These are phyloP conservation scores for Leucophenga varia DNA, from an alignment of 1,140 invertebrate species.

Conservation along the genomic window DNA sequence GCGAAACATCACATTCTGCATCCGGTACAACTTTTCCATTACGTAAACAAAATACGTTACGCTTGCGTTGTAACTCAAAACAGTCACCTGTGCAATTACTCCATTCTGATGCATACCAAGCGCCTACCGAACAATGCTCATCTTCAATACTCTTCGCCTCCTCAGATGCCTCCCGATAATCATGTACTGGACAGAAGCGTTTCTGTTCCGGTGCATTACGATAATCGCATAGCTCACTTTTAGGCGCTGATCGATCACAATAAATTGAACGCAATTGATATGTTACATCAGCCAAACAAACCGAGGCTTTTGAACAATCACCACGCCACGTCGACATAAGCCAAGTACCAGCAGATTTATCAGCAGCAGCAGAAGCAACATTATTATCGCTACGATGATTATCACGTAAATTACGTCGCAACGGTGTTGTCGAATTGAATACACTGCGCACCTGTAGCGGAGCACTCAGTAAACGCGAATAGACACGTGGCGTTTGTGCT, in stretches of 20 bases:
- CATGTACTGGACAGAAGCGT: constrained; percentile 62
- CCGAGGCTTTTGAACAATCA: constrained; percentile 17
- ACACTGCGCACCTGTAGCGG: constrained; percentile 8
- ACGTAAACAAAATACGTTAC: constrained; percentile 56
- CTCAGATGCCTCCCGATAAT: no score
- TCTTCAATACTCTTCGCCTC: no score
- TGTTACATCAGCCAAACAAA: constrained; percentile 2
- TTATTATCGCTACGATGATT: constrained; percentile 10
- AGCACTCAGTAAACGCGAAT: constrained; percentile 5
- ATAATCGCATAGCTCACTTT: constrained; percentile 60
- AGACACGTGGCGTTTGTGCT: constrained; percentile 9
- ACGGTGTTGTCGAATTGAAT: constrained; percentile 1
- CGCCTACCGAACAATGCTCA: constrained; percentile 58
- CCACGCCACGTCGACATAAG: constrained; percentile 28
- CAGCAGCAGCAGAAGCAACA: no score
- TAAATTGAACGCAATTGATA: constrained; percentile 30
- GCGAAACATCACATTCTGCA: constrained; percentile 35
- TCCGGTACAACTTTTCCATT: constrained; percentile 39
- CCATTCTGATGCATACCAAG: constrained; percentile 70
- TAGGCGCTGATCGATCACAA: constrained; percentile 38
- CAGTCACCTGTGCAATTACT: constrained; percentile 57
- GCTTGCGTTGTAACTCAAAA: constrained; percentile 53
- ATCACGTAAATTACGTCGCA: constrained; percentile 15
- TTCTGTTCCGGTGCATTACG: constrained; percentile 60
- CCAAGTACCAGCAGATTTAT: constrained; percentile 24